Evolutionary conservation across 2,113 vertebrate genomes (phyloP).

Genomic region (Dissostichus mawsoni): DNA sequence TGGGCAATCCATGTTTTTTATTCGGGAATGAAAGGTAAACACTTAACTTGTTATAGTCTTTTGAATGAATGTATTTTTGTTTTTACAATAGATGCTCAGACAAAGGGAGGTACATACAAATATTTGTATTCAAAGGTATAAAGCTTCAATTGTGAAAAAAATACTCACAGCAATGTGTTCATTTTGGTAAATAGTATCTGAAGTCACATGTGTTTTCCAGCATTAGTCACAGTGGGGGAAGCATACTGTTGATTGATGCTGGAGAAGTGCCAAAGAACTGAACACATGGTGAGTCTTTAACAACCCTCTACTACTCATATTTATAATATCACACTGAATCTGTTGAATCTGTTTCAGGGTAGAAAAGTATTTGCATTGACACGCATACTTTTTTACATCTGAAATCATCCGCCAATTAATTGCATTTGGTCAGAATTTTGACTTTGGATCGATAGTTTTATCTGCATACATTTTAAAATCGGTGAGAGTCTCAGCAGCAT

Average conservation of each 20-base stretch:
- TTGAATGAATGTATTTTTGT: neutral
- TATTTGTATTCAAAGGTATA: neutral
- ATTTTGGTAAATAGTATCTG: neutral
- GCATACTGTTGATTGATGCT: slow-evolving; percentile 68
- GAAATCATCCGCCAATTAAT: neutral
- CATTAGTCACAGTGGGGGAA: slow-evolving; percentile 73
- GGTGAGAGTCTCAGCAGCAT: neutral
- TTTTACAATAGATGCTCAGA: neutral
- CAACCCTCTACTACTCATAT: neutral
- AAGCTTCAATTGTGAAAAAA: neutral
- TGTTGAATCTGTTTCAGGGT: neutral
- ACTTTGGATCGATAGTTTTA: neutral
- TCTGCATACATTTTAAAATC: neutral
- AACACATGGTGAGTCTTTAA: slow-evolving; percentile 84
- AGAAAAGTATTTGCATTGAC: neutral
- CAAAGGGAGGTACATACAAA: neutral
- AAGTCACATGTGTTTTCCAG: slow-evolving; percentile 7
- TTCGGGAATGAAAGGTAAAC: slow-evolving; percentile 50
- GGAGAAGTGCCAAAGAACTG: slow-evolving; percentile 76
- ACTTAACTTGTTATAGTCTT: neutral
- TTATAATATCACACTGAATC: neutral
- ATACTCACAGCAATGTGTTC: neutral
- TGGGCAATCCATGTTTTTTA: neutral
- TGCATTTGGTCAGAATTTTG: neutral
- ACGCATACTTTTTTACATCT: neutral